Conservation (phyloP, 1,140 invertebrate genomes). For the Cepaea nemoralis region DNA sequence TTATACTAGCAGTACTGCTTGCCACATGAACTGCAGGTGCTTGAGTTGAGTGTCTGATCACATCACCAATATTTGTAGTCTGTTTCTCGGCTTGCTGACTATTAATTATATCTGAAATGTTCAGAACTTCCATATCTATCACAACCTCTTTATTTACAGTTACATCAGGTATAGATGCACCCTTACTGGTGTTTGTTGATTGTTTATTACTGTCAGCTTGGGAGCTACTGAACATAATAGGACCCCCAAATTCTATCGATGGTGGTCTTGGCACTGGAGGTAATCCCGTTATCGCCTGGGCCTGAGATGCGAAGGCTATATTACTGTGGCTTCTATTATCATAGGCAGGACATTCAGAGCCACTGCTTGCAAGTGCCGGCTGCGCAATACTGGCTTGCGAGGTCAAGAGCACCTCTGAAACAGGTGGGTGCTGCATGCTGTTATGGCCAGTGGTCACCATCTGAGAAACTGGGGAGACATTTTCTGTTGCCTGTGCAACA, state of each 20-base stretch:
- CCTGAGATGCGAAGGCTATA: slow-evolving; percentile 2
- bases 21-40: background rate
- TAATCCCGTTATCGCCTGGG: background rate
- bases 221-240: slow-evolving; percentile 13
- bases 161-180: background rate
- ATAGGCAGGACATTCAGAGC: background rate
- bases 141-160: slow-evolving; percentile 24
- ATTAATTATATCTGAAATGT: background rate
- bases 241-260: slow-evolving; percentile 29
- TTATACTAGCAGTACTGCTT: background rate
- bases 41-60: background rate
- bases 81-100: background rate
- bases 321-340: background rate
- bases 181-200: background rate
- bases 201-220: background rate
- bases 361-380: background rate
- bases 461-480: background rate
- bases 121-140: slow-evolving; percentile 31
- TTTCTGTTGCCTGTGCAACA: background rate
- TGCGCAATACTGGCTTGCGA: background rate
- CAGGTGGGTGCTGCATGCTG: background rate
- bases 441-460: background rate
- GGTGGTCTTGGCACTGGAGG: background rate
- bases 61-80: background rate
- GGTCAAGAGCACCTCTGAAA: background rate